Evolutionary conservation across 2,113 vertebrate genomes (phyloP).

Genomic region (Megaceryle torquata): DNA sequence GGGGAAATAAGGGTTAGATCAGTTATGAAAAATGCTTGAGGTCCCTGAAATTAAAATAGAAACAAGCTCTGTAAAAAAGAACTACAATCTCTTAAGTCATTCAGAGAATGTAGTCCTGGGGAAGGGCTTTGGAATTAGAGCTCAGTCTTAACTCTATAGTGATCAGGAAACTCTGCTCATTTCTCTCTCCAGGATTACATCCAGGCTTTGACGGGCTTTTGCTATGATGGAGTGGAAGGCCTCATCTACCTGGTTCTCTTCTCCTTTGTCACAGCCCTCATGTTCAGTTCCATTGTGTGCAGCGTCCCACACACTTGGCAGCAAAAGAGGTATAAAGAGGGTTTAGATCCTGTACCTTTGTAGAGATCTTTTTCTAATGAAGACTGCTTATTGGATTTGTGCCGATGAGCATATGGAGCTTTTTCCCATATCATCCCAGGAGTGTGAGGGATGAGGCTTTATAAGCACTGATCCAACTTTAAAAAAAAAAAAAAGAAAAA

Average conservation of each 20-base stretch:
- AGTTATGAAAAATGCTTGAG: not conserved
- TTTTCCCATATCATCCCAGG: slow-evolving; percentile 15
- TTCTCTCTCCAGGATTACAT: slow-evolving; percentile 85
- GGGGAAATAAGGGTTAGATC: not conserved
- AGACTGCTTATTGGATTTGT: slow-evolving; percentile 25
- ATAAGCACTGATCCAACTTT: slow-evolving; percentile 17
- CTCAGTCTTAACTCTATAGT: not conserved
- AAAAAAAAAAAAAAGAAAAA: not conserved
- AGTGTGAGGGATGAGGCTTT: not conserved
- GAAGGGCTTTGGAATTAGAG: not conserved
- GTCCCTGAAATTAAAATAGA: not conserved
- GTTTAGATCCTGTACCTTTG: not conserved
- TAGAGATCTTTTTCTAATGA: not conserved
- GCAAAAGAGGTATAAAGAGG: slow-evolving; percentile 82
- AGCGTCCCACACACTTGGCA: slow-evolving; percentile 96
- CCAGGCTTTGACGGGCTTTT: slow-evolving; percentile 92
- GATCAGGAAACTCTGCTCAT: slow-evolving; percentile 2
- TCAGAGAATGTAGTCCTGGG: not conserved
- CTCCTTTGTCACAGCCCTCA: slow-evolving; percentile 95
- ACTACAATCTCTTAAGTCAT: not conserved
- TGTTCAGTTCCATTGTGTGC: slow-evolving; percentile 97
- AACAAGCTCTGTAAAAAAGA: not conserved
- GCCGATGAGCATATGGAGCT: slow-evolving; percentile 45
- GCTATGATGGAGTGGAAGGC: slow-evolving; percentile 95
- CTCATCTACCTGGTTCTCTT: slow-evolving; percentile 97